Conservation (phyloP, 2,888 invertebrate genomes). For the Hecatera dysodea region DNA sequence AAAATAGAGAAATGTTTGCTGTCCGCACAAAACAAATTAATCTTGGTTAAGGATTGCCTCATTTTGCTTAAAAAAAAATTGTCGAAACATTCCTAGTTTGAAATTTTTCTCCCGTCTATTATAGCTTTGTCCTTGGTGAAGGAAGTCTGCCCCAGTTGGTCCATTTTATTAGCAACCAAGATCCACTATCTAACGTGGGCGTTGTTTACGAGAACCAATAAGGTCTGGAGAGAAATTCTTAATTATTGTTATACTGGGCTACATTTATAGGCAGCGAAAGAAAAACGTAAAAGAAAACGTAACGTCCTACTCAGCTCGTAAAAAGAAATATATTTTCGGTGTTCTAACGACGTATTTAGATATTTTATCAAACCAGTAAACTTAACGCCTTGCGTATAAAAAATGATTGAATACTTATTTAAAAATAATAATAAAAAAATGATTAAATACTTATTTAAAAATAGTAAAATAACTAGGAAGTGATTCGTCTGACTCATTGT, state of each 20-base stretch:
- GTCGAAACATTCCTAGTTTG: constrained; percentile 28
- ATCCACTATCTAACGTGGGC: constrained; percentile 2
- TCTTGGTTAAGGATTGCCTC: background rate
- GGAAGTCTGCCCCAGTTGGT: constrained; percentile 12
- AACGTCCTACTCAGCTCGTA: background rate
- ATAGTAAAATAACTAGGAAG: background rate
- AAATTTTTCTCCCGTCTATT: constrained; percentile 16
- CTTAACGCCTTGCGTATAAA: background rate
- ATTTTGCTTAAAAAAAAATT: constrained; percentile 27
- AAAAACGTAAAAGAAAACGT: constrained; percentile 14
- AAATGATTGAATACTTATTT: no score
- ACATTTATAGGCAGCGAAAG: constrained; percentile 5
- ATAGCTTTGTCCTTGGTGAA: constrained; percentile 24
- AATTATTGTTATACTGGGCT: constrained; percentile 25
- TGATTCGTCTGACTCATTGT: background rate
- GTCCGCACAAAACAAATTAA: constrained; percentile 15
- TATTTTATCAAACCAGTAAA: constrained; percentile 24
- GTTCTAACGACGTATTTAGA: constrained; percentile 11
- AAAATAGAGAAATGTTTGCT: constrained; percentile 11
- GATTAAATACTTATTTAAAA: no score
- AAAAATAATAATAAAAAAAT: background rate
- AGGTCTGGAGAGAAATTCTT: constrained; percentile 18
- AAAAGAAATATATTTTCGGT: constrained; percentile 9
- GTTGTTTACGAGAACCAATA: constrained; percentile 35
- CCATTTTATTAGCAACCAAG: constrained; percentile 29